Base-by-base conservation (phyloP, 23 tunicate genomes). In the Clavelina lepadiformis region DNA sequence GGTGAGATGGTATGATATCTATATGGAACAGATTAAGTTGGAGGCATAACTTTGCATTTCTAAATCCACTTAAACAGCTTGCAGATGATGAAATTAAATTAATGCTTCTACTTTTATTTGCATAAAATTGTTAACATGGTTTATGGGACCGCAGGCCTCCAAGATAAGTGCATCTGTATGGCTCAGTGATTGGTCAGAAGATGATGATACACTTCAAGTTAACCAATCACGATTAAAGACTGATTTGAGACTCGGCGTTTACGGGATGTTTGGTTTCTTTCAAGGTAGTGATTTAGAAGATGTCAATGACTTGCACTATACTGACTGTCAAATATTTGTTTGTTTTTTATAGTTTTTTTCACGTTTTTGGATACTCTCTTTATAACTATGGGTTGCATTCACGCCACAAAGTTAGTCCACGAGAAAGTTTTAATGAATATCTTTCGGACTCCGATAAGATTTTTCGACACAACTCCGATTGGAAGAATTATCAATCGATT, bases 381-480 rank as follows among this genome's bases (percentile, higher is more conserved):
- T 2, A 63, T 68, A 58, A 78, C 79, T 21, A 56, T 68, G 0
- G 94, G 94, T 24, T 78, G 85, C 22, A 55, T 77, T 35, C 74
- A 56, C 1, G 94, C 94, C 7, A 79, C 94, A 0, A 46, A 11
- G 54, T 54, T 58, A 28, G 53, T 85, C 0, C 94, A 85, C 35
- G 5, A 23, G 35, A 60, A 55, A 3, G 45, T 85, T 21, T 68
- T 85, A 22, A 15, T 34, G 22, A 85, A 77, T 58, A 77, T 77
- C 35, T 59, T 85, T 33, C 67, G 94, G 21, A 79, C 81, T 27
- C 94, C 94, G 41, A 50, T 71, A 21, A 0, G 62, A 24, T 85
- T 85, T 37, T 85, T 85, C 50, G 94, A 85, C 58, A 85, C 84
- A 18, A 85, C 94, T 0, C 94, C 94, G 18, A 76, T 85, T 19